Evolutionary conservation across 2,113 vertebrate species (phyloP).

Genomic region (Dicentrarchus labrax): DNA sequence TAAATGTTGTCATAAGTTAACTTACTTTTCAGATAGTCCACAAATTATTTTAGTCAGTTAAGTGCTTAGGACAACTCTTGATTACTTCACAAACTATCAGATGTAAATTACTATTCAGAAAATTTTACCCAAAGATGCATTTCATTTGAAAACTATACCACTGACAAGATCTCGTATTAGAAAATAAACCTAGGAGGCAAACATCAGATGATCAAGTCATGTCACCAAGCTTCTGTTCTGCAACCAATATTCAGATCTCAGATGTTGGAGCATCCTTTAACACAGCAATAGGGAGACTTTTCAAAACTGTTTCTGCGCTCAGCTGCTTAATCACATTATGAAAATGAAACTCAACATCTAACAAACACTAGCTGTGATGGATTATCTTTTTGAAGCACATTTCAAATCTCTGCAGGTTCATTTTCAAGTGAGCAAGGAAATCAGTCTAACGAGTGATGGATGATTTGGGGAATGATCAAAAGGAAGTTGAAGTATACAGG

Average conservation of each 20-base stretch:
- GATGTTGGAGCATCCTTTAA: too few relatives aligned
- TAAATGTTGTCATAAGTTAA: not conserved
- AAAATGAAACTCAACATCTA: not conserved
- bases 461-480: not conserved
- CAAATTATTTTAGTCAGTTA: slow-evolving; percentile 3
- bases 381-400: not conserved
- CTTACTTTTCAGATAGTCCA: not conserved
- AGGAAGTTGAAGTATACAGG: not conserved
- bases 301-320: too few relatives aligned
- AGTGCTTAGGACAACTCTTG: not conserved
- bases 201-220: too few relatives aligned
- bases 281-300: too few relatives aligned
- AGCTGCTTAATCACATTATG: not conserved
- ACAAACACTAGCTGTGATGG: not conserved
- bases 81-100: not conserved
- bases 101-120: not conserved
- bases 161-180: not conserved
- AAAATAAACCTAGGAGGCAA: not conserved
- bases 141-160: not conserved
- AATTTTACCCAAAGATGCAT: not conserved
- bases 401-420: not conserved
- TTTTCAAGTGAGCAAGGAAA: not conserved
- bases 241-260: too few relatives aligned
- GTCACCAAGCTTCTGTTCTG: too few relatives aligned
- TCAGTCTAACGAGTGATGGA: not conserved